Evolutionary conservation across 2,113 vertebrate species (phyloP).

Genomic region (Corythornis cristatus): DNA sequence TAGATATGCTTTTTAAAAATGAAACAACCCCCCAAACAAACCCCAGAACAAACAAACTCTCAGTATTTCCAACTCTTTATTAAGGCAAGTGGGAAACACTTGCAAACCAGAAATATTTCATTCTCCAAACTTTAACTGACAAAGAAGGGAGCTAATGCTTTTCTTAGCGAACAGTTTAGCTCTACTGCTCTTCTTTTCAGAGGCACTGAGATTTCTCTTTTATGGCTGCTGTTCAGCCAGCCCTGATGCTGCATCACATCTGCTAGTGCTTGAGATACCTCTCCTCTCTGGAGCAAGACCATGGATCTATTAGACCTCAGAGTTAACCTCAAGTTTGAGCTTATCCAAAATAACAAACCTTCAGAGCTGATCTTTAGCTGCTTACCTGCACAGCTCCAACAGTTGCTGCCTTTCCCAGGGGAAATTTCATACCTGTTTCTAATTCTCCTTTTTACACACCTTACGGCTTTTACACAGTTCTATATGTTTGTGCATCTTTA

Average conservation of each 20-base stretch:
- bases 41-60: neutral
- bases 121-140: neutral
- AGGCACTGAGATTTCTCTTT: neutral
- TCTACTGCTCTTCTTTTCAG: neutral
- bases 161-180: neutral
- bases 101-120: neutral
- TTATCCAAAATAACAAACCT: neutral
- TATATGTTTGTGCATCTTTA: neutral
- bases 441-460: neutral
- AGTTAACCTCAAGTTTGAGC: slow-evolving; percentile 55
- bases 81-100: neutral
- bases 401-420: neutral
- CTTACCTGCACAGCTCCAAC: neutral
- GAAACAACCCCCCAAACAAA: neutral
- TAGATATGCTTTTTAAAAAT: neutral
- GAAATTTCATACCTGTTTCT: slow-evolving; percentile 29
- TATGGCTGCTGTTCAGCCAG: slow-evolving; percentile 24
- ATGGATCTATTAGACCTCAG: slow-evolving; percentile 43
- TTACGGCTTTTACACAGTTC: slow-evolving; percentile 7
- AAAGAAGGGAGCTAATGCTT: neutral
- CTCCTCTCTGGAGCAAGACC: slow-evolving; percentile 45
- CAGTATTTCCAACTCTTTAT: neutral
- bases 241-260: slow-evolving; percentile 30
- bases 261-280: neutral
- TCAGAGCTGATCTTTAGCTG: slow-evolving; percentile 24